Percentiles rank a stretch among this genome's conserved stretches.
Evolutionary conservation across 2,797 vertebrate species (phyloP).

Genomic region (Carapus acus): DNA sequence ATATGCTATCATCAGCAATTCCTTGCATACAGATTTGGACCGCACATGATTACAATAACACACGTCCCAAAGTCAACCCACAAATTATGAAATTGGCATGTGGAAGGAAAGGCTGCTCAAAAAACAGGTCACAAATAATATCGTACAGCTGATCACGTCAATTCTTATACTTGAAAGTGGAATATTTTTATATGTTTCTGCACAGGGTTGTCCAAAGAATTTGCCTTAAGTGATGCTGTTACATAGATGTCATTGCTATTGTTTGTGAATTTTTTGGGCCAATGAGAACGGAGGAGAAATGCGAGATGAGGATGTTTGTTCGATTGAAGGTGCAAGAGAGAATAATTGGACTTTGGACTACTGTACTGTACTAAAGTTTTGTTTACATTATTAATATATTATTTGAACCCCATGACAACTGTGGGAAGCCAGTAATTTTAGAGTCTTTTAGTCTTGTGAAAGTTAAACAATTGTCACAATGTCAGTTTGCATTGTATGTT

Average conservation of each 20-base stretch:
- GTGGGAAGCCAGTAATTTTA: conserved; percentile 60
- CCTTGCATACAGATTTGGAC: too few relatives aligned
- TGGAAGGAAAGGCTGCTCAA: conserved; percentile 7
- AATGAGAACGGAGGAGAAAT: conserved; percentile 58
- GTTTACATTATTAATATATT: conserved; percentile 83
- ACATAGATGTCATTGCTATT: conserved; percentile 37
- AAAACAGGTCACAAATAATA: conserved; percentile 9
- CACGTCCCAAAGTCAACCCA: conserved; percentile 14
- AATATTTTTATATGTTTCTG: conserved; percentile 64
- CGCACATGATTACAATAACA: too few relatives aligned
- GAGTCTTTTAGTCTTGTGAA: conserved; percentile 58
- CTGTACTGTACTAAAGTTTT: conserved; percentile 70
- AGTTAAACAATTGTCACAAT: conserved; percentile 58
- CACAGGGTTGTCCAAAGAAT: conserved; percentile 71
- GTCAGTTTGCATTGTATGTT: conserved; percentile 57
- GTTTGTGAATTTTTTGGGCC: conserved; percentile 45
- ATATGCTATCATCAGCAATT: too few relatives aligned
- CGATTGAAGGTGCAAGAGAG: conserved; percentile 31
- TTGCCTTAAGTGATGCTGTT: conserved; percentile 61
- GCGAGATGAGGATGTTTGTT: conserved; percentile 37
- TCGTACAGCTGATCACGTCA: conserved; percentile 35
- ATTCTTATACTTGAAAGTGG: conserved; percentile 57
- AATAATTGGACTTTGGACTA: conserved; percentile 58
- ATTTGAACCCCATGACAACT: conserved; percentile 52
- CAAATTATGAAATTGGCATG: background rate